Evolutionary conservation across 2,888 invertebrate species (phyloP).

Genomic region (Rambutsinella grinnellia): DNA sequence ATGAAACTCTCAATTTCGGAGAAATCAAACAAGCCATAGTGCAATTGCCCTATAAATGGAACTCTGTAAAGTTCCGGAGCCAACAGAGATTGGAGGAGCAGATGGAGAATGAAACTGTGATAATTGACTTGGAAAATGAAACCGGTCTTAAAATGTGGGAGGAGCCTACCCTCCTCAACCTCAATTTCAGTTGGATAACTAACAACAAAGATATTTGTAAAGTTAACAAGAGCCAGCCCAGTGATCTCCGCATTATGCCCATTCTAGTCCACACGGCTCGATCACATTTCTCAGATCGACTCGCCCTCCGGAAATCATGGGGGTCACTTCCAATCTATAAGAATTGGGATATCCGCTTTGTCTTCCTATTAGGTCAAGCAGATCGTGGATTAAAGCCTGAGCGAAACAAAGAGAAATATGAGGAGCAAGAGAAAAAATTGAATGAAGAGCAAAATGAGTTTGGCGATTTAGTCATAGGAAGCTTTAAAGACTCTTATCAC

Average conservation of each 20-base stretch:
- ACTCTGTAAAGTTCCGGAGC: not conserved
- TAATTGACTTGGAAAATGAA: not conserved
- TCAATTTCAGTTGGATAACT: slow-evolving; percentile 16
- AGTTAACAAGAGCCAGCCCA: not conserved
- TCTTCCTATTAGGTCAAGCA: slow-evolving; percentile 7
- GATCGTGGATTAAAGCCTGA: slow-evolving; percentile 4
- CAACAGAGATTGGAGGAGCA: slow-evolving; percentile 5
- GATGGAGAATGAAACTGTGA: slow-evolving; percentile 4
- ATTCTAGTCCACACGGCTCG: slow-evolving; percentile 21
- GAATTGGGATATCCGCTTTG: not conserved
- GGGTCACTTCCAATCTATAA: slow-evolving; percentile 1
- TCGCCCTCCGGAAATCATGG: not conserved
- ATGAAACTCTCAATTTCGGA: slow-evolving; percentile 8
- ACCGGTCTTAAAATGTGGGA: slow-evolving; percentile 6
- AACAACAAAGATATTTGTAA: slow-evolving; percentile 7
- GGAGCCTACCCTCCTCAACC: slow-evolving; percentile 2
- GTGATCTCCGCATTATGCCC: not conserved
- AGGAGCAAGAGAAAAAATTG: slow-evolving; percentile 5
- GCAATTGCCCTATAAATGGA: not conserved
- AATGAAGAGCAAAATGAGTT: slow-evolving; percentile 4
- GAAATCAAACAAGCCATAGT: not conserved
- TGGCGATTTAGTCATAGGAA: slow-evolving; percentile 14
- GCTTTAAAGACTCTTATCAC: slow-evolving; percentile 17
- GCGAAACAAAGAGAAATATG: not conserved
- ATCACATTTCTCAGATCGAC: slow-evolving; percentile 9